phyloP scores from a whole-genome alignment of 2,888 invertebrate genomes.

The Aplocera efformata region DNA sequence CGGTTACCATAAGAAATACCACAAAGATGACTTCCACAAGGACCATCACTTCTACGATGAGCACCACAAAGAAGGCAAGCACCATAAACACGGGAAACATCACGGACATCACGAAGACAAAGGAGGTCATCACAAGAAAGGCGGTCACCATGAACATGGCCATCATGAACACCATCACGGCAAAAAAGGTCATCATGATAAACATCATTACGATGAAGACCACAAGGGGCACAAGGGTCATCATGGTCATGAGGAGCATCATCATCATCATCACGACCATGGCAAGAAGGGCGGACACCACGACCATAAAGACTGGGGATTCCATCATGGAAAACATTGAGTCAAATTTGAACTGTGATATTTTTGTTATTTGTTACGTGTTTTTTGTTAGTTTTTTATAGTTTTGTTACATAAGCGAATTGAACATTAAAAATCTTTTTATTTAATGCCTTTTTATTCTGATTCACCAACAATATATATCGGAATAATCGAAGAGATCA shows the following conservation, averaged over 20 bases:
- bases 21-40: slow-evolving; percentile 72
- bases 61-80: slow-evolving; percentile 70
- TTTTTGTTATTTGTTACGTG: slow-evolving; percentile 44
- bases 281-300: slow-evolving; percentile 74
- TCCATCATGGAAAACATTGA: slow-evolving; percentile 73
- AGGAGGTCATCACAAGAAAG: slow-evolving; percentile 71
- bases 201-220: slow-evolving; percentile 67
- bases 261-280: slow-evolving; percentile 71
- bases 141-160: slow-evolving; percentile 66
- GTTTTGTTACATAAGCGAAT: slow-evolving; percentile 37
- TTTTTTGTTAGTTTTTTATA: slow-evolving; percentile 48
- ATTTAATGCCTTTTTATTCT: neutral
- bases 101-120: slow-evolving; percentile 69
- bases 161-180: slow-evolving; percentile 73
- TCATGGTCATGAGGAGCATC: slow-evolving; percentile 72
- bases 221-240: slow-evolving; percentile 75
- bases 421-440: slow-evolving; percentile 8
- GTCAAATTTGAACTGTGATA: slow-evolving; percentile 60
- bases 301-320: slow-evolving; percentile 70
- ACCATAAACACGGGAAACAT: slow-evolving; percentile 71
- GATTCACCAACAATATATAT: no score
- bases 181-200: slow-evolving; percentile 70
- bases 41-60: slow-evolving; percentile 76
- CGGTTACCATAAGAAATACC: slow-evolving; percentile 73
- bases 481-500: no score